Conservation (phyloP, 2,797 vertebrate genomes). For the Eulemur mongoz region DNA sequence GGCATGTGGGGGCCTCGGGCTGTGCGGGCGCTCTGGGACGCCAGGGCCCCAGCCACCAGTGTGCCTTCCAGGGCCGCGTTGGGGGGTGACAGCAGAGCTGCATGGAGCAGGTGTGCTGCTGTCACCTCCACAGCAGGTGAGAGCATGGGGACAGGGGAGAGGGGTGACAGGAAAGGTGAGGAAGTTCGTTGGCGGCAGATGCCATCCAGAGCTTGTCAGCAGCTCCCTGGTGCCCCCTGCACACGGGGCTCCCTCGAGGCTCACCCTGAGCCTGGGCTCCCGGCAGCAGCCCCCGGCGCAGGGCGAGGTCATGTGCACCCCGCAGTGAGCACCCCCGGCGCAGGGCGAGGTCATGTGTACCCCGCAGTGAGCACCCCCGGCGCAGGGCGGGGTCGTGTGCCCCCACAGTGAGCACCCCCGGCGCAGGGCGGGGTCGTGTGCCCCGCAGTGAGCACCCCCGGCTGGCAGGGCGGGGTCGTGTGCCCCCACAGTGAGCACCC, state of each 20-base stretch:
- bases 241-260: fast-evolving
- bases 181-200: fast-evolving
- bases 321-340: too few species aligned
- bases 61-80: not conserved
- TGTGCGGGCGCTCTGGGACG: fast-evolving
- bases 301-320: too few species aligned
- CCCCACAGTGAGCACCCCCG: too few species aligned
- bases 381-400: too few species aligned
- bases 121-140: fast-evolving
- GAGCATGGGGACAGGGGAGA: not conserved
- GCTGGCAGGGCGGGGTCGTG: too few species aligned
- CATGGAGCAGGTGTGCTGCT: too few species aligned
- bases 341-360: too few species aligned
- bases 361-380: too few species aligned
- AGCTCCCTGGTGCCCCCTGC: not conserved
- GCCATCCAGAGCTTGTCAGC: not conserved
- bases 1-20: fast-evolving
- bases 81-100: not conserved
- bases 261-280: not conserved
- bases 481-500: not conserved
- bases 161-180: fast-evolving
- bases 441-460: not conserved
- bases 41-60: fast-evolving
- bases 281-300: fast-evolving
- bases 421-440: too few species aligned